Evolutionary conservation across 1,140 invertebrate genomes (phyloP), one percentile per base, ranked within the genome.

Genomic region (Xylocopa sonorina): DNA sequence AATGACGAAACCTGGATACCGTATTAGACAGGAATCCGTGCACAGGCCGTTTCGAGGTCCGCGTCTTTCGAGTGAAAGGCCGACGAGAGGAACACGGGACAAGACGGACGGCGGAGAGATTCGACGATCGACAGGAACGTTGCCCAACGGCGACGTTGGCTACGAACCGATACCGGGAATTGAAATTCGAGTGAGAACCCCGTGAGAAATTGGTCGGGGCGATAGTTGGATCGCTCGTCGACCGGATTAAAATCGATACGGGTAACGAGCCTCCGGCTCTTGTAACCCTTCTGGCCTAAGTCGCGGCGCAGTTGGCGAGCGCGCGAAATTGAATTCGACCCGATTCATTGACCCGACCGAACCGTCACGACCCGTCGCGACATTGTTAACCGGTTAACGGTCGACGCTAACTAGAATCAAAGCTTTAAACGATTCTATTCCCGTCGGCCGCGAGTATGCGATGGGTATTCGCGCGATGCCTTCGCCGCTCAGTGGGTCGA

Each of bases 291-390:
- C n/a, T n/a, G n/a, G 29, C 18, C n/a, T 9, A 5, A 10, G 32
- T 10, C 18, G 29, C 4, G 64, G 10, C 2, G 7, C 1, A 16
- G 5, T 9, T 6, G 14, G 34, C 34, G 46, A 43, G 27, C 48
- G 43, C 43, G 50, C 75, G 78, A 88, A 88, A 89, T 89, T 90
- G 77, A 86, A 90, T 89, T 89, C 78, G 85, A 86, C 78, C 71
- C 66, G 75, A 80, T 83, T 80, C 60, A 27, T 86, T 86, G 76
- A 85, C 76, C 64, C 76, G 53, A 50, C 58, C 66, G 82, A 87
- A 78, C 84, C 63, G 73, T 69, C 82, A 68, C 82, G 87, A 89
- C 80, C 87, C 77, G 60, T 75, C 75, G 83, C 80, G 85, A 79
- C 86, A 80, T 66, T 81, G 78, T 85, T 78, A 81, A 84, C 63